Conservation (phyloP, 2,113 vertebrate species). For the Nibea coibor region DNA sequence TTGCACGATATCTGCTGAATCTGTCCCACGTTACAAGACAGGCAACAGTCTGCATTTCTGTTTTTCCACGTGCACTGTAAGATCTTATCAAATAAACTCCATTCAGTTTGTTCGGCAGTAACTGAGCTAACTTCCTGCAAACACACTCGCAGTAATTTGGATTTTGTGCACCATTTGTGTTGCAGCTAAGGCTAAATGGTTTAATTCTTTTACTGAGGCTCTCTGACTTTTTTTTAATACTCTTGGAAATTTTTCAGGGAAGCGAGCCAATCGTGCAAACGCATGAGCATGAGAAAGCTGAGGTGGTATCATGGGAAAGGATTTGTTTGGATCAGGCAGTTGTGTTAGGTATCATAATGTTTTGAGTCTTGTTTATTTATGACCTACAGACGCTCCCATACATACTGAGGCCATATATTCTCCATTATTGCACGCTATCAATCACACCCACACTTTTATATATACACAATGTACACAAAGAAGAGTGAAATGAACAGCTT, state of each 20-base stretch:
- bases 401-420: neutral
- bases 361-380: neutral
- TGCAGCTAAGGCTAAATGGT: neutral
- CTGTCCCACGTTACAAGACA: neutral
- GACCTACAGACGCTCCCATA: neutral
- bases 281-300: slow-evolving; percentile 8
- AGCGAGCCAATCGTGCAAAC: slow-evolving; percentile 39
- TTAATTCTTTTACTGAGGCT: slow-evolving; percentile 4
- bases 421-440: neutral
- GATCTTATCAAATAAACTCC: neutral
- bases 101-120: neutral
- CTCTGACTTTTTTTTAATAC: slow-evolving; percentile 18
- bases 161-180: neutral
- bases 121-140: neutral
- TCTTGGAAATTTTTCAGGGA: slow-evolving; percentile 22
- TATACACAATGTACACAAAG: neutral
- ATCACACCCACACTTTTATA: slow-evolving; percentile 8
- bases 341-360: slow-evolving; percentile 8
- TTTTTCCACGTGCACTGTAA: neutral
- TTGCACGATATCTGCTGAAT: neutral
- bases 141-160: neutral
- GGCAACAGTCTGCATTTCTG: neutral
- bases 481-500: neutral
- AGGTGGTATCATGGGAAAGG: slow-evolving; percentile 30
- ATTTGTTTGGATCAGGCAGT: slow-evolving; percentile 18